phyloP scores from a whole-genome alignment of 2,113 vertebrate genomes.

The Grammomys surdaster region DNA sequence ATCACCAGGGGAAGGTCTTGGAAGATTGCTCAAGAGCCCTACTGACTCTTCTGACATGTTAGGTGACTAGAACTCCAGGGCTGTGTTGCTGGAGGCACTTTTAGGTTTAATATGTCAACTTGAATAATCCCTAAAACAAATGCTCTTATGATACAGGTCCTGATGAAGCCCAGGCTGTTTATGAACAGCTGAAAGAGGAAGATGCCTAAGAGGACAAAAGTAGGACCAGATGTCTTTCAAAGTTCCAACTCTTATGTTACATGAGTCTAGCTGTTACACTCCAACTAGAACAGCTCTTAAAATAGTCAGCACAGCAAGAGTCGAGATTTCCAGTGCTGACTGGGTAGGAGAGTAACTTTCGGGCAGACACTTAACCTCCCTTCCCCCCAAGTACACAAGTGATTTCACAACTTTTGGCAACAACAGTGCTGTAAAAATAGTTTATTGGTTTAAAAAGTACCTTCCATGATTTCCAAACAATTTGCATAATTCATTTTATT shows the following conservation, averaged over 20 bases:
- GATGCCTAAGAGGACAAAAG: not conserved
- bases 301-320: slow-evolving; percentile 63
- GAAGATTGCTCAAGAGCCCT: not conserved
- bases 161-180: not conserved
- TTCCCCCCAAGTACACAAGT: slow-evolving; percentile 63
- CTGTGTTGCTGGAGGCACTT: not conserved
- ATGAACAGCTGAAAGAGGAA: not conserved
- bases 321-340: slow-evolving; percentile 65
- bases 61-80: not conserved
- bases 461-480: slow-evolving; percentile 60
- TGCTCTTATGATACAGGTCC: not conserved
- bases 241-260: slow-evolving; percentile 24
- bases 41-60: not conserved
- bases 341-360: slow-evolving; percentile 38
- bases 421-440: slow-evolving; percentile 77
- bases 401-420: slow-evolving; percentile 77
- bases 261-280: slow-evolving; percentile 51
- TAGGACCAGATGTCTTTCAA: slow-evolving; percentile 43
- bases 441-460: slow-evolving; percentile 77
- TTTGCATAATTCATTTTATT: slow-evolving; percentile 56
- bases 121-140: slow-evolving; percentile 15
- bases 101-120: not conserved
- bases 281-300: slow-evolving; percentile 60
- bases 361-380: slow-evolving; percentile 58
- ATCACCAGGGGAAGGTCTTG: not conserved